These are phyloP conservation scores for Craniophora ligustri DNA, from an alignment of 2,888 invertebrate species.

Conservation along the genomic window DNA sequence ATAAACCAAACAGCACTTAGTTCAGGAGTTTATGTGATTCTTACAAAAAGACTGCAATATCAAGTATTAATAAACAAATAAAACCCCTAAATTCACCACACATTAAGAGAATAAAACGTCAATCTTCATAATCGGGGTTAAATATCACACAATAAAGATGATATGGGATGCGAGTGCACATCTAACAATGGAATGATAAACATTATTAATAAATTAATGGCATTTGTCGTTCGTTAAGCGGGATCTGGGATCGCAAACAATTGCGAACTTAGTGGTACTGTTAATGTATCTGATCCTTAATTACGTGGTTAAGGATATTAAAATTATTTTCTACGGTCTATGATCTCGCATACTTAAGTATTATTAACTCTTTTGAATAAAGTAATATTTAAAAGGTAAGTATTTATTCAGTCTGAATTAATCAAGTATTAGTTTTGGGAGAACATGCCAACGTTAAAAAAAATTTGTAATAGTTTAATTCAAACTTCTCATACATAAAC, in stretches of 20 bases:
- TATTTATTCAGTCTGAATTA: too few species aligned
- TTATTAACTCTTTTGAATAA: too few species aligned
- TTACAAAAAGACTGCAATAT: conserved; percentile 3
- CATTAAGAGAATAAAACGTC: conserved; percentile 64
- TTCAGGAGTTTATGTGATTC: background rate
- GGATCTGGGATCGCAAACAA: background rate
- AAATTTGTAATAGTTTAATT: too few species aligned
- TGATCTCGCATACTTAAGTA: too few species aligned
- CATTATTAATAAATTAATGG: conserved; percentile 27
- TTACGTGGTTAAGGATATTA: too few species aligned
- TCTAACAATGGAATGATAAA: conserved; percentile 26
- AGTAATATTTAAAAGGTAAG: too few species aligned
- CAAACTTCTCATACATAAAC: background rate
- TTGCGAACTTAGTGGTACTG: too few species aligned
- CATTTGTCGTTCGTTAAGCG: conserved; percentile 6
- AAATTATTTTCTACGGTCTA: too few species aligned
- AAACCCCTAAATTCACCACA: conserved; percentile 39
- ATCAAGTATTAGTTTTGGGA: too few species aligned
- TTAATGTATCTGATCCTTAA: too few species aligned
- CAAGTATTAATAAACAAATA: conserved; percentile 28
- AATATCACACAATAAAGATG: conserved; percentile 61
- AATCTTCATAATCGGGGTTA: conserved; percentile 74
- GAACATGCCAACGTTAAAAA: too few species aligned
- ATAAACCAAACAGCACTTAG: background rate
- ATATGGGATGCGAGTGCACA: conserved; percentile 76